A percentile compares a stretch with the other conserved stretches of the same genome.
Evolutionary conservation across 2,797 vertebrate genomes (phyloP).

Genomic region (Chromis chromis): DNA sequence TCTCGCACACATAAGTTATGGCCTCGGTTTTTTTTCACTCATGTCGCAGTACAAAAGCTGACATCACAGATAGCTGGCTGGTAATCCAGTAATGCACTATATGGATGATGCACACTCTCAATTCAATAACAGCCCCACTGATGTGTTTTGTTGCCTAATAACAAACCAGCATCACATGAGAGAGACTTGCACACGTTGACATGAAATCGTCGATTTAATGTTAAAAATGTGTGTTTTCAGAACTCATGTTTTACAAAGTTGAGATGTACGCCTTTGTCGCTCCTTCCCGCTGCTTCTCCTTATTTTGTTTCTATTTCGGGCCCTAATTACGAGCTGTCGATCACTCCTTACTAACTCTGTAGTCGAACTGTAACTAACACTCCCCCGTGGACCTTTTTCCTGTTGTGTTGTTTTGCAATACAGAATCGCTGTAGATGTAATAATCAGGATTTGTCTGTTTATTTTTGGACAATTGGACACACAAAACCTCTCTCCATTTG

Average conservation of each 20-base stretch:
- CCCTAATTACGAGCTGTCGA: conserved; percentile 58
- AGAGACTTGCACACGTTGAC: not conserved
- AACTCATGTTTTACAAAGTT: conserved; percentile 8
- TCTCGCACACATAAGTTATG: conserved; percentile 63
- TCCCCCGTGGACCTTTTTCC: conserved; percentile 34
- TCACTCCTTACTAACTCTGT: conserved; percentile 40
- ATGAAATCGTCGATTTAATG: no score
- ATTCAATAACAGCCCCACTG: conserved; percentile 49
- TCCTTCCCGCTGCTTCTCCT: conserved; percentile 18
- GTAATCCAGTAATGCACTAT: conserved; percentile 63
- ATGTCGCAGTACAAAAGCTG: conserved; percentile 57
- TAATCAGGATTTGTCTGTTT: conserved; percentile 25
- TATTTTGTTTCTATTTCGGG: conserved; percentile 63
- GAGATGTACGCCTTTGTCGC: conserved; percentile 25
- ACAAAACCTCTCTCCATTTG: not conserved
- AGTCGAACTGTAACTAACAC: conserved; percentile 33
- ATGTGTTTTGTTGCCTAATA: conserved; percentile 42
- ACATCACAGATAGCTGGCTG: conserved; percentile 62
- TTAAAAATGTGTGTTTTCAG: no score
- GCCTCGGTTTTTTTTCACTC: conserved; percentile 41
- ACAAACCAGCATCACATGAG: conserved; percentile 22
- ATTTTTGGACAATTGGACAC: not conserved
- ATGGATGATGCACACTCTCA: conserved; percentile 44
- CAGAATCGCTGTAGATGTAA: conserved; percentile 11
- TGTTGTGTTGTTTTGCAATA: conserved; percentile 23